phyloP scores from a whole-genome alignment of 2,888 invertebrate species.

The Heterodera filipjevi region DNA sequence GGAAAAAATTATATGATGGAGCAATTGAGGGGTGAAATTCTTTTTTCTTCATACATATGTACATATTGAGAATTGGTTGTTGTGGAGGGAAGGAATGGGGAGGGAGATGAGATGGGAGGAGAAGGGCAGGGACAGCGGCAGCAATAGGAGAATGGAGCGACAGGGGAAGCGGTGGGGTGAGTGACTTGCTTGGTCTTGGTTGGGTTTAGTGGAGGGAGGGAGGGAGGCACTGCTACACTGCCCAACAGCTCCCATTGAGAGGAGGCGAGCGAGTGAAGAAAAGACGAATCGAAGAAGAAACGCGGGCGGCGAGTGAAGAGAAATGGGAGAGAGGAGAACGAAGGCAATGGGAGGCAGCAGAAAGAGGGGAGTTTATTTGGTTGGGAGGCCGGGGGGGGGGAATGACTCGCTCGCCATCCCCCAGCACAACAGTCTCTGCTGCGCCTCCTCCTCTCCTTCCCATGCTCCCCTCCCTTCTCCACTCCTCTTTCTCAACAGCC shows the following conservation, averaged over 20 bases:
- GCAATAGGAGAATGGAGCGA: constrained; percentile 12
- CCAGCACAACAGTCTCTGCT: constrained; percentile 12
- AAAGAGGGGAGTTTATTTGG: neutral
- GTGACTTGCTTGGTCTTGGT: constrained; percentile 12
- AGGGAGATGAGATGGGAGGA: neutral
- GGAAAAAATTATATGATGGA: neutral
- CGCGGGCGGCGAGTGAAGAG: constrained; percentile 10
- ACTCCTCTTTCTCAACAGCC: neutral
- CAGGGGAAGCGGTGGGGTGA: constrained; percentile 10
- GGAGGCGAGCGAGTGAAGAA: constrained; percentile 3
- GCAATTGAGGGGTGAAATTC: neutral
- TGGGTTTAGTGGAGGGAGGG: neutral
- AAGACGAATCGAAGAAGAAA: constrained; percentile 1
- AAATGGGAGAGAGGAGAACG: neutral
- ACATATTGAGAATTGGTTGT: constrained; percentile 10
- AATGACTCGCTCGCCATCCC: constrained; percentile 12
- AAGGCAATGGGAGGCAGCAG: neutral
- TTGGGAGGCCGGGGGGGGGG: neutral
- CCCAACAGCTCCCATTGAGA: neutral
- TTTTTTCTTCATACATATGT: neutral
- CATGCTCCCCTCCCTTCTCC: neutral
- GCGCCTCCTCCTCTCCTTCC: neutral
- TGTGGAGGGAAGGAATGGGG: neutral
- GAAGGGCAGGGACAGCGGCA: constrained; percentile 16
- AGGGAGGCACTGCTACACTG: neutral